A percentile compares a stretch with the other conserved stretches of the same genome.
Conservation (phyloP, 2,113 vertebrate species). For the pig (Sus scrofa) region T2T-Sscrofa CM000826.6:124415001-124415500, state of each 20-base stretch:
- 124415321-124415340: conserved; percentile 91
- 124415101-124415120: conserved; percentile 85
- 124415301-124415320: conserved; percentile 91
- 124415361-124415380: conserved; percentile 60
- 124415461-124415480: conserved; percentile 54
- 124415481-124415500: conserved; percentile 55
- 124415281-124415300: conserved; percentile 88
- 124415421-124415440: conserved; percentile 70
- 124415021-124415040: conserved; percentile 87
- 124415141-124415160: conserved; percentile 91
- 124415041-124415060: conserved; percentile 85
- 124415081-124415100: conserved; percentile 86
- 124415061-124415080: conserved; percentile 85
- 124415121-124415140: conserved; percentile 84
- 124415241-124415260: conserved; percentile 91
- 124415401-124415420: conserved; percentile 54
- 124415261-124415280: conserved; percentile 89
- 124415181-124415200: conserved; percentile 87
- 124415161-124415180: conserved; percentile 84
- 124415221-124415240: conserved; percentile 91
- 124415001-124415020: conserved; percentile 82
- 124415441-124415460: conserved; percentile 56
- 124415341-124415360: conserved; percentile 62
- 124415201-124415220: conserved; percentile 90
- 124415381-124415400: conserved; percentile 43